These are phyloP conservation scores for Melieria crassipennis DNA, from an alignment of 2,888 invertebrate species.

Conservation along the genomic window DNA sequence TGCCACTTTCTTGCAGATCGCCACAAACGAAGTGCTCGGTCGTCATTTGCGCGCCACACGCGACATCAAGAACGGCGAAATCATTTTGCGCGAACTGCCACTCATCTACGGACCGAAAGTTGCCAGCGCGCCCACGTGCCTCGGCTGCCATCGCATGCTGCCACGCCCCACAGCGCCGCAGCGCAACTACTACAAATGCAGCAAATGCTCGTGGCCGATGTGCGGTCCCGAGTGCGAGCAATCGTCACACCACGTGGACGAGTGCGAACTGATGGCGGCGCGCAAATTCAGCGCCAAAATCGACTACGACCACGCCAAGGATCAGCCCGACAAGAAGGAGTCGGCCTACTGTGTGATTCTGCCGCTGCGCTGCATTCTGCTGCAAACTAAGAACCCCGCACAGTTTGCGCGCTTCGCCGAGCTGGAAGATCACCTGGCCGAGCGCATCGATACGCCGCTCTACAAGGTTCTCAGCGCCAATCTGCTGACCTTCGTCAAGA, in stretches of 20 bases:
- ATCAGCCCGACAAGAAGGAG: conserved; percentile 64
- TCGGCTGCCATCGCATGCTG: conserved; percentile 71
- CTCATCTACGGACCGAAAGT: conserved; percentile 76
- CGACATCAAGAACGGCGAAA: conserved; percentile 75
- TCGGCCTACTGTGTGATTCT: conserved; percentile 75
- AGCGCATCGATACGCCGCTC: conserved; percentile 70
- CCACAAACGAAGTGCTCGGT: conserved; percentile 70
- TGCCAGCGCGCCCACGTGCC: conserved; percentile 70
- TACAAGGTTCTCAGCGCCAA: conserved; percentile 72
- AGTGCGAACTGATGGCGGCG: conserved; percentile 72
- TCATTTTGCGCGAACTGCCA: conserved; percentile 74
- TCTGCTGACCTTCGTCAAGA: conserved; percentile 71
- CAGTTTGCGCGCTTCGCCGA: conserved; percentile 51
- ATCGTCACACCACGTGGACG: conserved; percentile 69
- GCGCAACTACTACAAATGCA: conserved; percentile 70
- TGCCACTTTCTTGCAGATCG: conserved; percentile 67
- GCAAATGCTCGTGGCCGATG: conserved; percentile 76
- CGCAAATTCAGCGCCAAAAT: conserved; percentile 71
- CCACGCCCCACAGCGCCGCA: conserved; percentile 48
- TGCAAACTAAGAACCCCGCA: conserved; percentile 69
- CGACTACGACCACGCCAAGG: conserved; percentile 51
- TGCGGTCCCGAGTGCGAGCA: conserved; percentile 72
- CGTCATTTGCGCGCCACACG: conserved; percentile 74
- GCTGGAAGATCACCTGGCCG: conserved; percentile 70
- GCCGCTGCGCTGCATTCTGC: conserved; percentile 73